These are phyloP conservation scores for Umimayanthus kanabou DNA, from an alignment of 92 coral and sea anemone genomes.

Conservation along the genomic window DNA sequence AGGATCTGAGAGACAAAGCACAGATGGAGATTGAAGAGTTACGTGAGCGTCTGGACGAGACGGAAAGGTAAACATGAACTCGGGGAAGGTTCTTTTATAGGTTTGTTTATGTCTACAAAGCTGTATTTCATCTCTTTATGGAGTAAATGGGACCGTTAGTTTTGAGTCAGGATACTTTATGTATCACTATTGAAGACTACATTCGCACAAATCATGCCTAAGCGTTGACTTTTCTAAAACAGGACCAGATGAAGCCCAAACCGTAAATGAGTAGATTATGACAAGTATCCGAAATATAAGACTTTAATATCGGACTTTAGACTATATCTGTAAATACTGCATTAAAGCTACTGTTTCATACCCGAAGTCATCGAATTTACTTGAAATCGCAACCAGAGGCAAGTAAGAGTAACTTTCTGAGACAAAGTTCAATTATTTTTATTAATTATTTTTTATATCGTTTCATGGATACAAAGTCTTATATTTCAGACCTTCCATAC, in stretches of 20 bases:
- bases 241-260: too few species aligned
- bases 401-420: too few species aligned
- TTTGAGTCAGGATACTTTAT: too few species aligned
- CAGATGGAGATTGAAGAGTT: constrained; percentile 90
- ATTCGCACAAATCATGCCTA: too few species aligned
- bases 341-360: too few species aligned
- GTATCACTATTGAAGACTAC: too few species aligned
- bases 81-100: neutral
- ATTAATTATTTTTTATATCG: too few species aligned
- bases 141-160: neutral
- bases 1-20: constrained; percentile 90
- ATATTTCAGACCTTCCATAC: too few species aligned
- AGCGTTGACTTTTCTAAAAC: too few species aligned
- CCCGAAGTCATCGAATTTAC: neutral
- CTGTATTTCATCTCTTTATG: neutral
- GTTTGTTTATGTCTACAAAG: neutral
- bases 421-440: too few species aligned
- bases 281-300: neutral
- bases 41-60: constrained; percentile 85
- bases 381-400: neutral
- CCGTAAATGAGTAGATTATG: too few species aligned
- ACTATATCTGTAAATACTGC: neutral
- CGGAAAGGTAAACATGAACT: constrained; percentile 72
- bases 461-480: too few species aligned
- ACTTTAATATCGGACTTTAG: neutral